Evolutionary conservation across 2,113 vertebrate species (phyloP), one percentile per base, ranked within the genome.

Genomic region (Atractosteus spatula): DNA sequence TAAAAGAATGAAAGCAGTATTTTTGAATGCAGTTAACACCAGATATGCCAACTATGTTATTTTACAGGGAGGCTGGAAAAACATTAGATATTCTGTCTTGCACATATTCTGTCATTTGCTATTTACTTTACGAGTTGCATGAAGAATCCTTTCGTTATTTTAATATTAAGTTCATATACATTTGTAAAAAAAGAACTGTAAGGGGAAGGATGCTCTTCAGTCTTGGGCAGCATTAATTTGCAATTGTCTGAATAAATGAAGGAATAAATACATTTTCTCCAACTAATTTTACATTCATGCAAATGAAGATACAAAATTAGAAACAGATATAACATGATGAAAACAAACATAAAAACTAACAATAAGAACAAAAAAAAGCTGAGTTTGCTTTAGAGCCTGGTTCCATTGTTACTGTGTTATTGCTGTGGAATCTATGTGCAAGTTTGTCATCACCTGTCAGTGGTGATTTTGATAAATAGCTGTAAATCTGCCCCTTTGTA

Each of bases 401-500:
- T 83, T 85, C 84, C 62, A 66, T 78, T 79, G 81, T 75, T 84
- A 55, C 79, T 70, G 79, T 85, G 81, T 78, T 84, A 85, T 85
- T 84, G 80, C 86, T 63, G 11, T 73, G 80, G 83, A 78, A 88
- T 91, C 87, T 84, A 88, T 84, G 84, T 91, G 89, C 85, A 75
- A 29, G 87, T 80, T 82, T 86, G 81, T 92, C 91, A 84, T 74
- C 3, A 84, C 84, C 82, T 85, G 89, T 85, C 86, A 85, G 86
- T 59, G 83, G 78, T 86, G 90, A 90, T 91, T 90, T 88, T 93
- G 91, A 95, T 92, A 86, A 89, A 93, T 89, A 89, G 86, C 86
- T 71, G 79, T 85, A 79, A 82, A 86, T 85, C 87, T 84, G 87
- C 84, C 82, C 89, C 84, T 88, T 82, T 3, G 13, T 80, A 76